Conservation (phyloP, 2,797 vertebrate species). For the Limnodromus scolopaceus region DNA sequence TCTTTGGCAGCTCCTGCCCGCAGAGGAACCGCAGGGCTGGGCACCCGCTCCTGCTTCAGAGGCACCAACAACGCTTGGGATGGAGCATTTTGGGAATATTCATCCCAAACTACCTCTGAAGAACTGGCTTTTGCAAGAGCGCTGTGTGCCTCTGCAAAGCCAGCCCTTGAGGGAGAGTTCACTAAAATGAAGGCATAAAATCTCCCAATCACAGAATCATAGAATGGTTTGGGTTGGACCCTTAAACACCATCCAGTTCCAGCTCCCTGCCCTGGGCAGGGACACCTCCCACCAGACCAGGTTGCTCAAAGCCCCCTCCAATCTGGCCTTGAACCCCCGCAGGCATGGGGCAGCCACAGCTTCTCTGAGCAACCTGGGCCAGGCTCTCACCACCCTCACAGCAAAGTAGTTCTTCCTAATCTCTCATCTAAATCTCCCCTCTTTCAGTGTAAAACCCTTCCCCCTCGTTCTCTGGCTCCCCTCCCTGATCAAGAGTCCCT, state of each 20-base stretch:
- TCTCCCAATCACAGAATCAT: neutral
- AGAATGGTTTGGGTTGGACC: neutral
- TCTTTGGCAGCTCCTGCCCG: neutral
- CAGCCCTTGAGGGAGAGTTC: neutral
- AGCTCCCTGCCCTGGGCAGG: neutral
- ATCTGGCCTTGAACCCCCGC: neutral
- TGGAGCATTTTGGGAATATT: neutral
- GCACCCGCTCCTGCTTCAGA: accelerated
- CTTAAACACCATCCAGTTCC: neutral
- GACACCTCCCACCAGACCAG: neutral
- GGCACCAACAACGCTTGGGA: neutral
- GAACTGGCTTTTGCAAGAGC: neutral
- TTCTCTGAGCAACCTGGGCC: neutral
- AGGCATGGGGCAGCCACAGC: neutral
- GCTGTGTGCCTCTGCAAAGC: neutral
- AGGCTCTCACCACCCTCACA: neutral
- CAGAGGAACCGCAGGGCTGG: neutral
- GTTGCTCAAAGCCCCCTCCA: neutral
- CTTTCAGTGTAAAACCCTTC: neutral
- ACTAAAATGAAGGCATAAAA: neutral
- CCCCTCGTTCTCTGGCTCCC: accelerated
- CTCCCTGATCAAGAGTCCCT: neutral
- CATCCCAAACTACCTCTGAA: neutral
- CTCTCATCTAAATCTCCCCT: neutral
- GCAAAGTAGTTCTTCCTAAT: neutral